These are phyloP conservation scores for Toxostoma redivivum DNA, from an alignment of 2,113 vertebrate species.

Conservation along the genomic window DNA sequence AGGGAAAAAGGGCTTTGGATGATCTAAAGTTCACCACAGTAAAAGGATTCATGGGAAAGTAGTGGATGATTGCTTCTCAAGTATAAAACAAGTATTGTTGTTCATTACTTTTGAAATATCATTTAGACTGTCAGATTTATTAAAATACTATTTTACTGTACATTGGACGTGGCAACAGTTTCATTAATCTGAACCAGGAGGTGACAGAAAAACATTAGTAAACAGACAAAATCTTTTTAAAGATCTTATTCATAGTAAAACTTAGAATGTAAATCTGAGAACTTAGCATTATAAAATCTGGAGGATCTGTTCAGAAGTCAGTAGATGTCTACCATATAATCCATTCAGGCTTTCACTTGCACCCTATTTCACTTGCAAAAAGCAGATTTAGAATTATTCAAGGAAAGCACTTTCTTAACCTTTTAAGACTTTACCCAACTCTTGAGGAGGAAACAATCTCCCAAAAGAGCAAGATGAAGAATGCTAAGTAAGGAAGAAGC, in stretches of 20 bases:
- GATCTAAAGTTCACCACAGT: neutral
- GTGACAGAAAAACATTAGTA: neutral
- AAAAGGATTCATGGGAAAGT: neutral
- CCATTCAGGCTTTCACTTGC: neutral
- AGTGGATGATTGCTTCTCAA: neutral
- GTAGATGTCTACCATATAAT: neutral
- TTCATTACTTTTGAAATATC: neutral
- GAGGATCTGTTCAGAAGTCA: neutral
- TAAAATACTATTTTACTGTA: neutral
- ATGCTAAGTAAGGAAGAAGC: neutral
- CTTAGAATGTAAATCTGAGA: neutral
- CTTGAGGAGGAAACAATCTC: neutral
- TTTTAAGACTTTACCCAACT: neutral
- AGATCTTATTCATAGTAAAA: neutral
- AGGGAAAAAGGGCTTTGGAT: neutral
- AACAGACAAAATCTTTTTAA: neutral
- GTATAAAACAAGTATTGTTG: neutral
- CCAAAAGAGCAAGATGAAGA: neutral
- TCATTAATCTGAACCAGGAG: neutral
- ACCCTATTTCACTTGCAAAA: neutral
- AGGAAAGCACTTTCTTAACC: neutral
- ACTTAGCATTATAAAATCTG: neutral
- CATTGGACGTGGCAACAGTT: neutral
- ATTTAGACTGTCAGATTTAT: neutral
- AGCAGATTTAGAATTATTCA: neutral